Percentiles rank a stretch among this genome's conserved stretches.
Evolutionary conservation across 2,888 invertebrate genomes (phyloP).

Genomic region (Idaea aversata): DNA sequence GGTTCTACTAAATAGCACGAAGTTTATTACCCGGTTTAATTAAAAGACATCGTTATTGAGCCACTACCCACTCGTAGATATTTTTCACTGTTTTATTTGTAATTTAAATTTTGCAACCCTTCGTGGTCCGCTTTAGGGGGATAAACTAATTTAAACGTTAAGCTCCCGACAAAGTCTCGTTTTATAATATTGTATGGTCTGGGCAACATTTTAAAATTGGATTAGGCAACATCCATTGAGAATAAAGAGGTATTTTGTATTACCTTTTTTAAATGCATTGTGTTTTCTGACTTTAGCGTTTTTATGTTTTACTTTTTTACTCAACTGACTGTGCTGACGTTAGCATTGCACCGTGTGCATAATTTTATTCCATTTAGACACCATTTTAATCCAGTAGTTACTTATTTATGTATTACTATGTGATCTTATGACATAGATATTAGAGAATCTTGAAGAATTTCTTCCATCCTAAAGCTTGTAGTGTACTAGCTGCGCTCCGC

Average conservation of each 20-base stretch:
- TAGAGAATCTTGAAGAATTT: background rate
- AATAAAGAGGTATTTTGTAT: conserved; percentile 38
- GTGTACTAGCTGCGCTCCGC: too few relatives aligned
- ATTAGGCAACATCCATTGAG: conserved; percentile 54
- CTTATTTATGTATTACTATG: background rate
- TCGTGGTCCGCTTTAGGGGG: conserved; percentile 70
- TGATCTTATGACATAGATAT: background rate
- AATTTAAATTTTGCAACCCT: conserved; percentile 80
- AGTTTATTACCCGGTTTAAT: conserved; percentile 76
- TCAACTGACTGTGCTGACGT: background rate
- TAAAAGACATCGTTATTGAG: conserved; percentile 77
- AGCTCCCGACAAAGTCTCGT: conserved; percentile 72
- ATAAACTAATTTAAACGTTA: conserved; percentile 80
- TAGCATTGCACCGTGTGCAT: background rate
- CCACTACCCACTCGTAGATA: conserved; percentile 77
- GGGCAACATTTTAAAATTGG: conserved; percentile 71
- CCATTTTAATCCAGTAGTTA: background rate
- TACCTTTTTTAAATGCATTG: conserved; percentile 24
- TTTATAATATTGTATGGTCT: conserved; percentile 72
- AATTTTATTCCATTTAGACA: conserved; percentile 14
- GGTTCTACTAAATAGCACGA: background rate
- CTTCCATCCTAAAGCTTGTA: too few relatives aligned
- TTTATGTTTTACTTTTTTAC: conserved; percentile 11
- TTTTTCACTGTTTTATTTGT: conserved; percentile 81
- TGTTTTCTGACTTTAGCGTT: conserved; percentile 20